These are phyloP conservation scores for Habroteleia sp. DNA, from an alignment of 2,888 invertebrate genomes.

Conservation along the genomic window DNA sequence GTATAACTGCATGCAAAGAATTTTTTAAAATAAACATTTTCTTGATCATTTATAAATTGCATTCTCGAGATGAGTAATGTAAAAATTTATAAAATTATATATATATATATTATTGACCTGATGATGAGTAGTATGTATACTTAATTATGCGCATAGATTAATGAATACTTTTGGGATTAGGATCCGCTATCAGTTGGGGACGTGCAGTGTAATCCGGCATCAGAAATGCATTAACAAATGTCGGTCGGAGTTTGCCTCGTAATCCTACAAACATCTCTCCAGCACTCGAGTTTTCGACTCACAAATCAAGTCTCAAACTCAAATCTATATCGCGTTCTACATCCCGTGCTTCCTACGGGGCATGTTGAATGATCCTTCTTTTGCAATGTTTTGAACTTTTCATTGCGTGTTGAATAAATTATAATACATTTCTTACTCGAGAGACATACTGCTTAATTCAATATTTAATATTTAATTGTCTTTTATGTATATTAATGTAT, in stretches of 20 bases:
- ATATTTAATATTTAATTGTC: too few species aligned
- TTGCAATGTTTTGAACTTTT: constrained; percentile 14
- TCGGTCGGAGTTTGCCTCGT: constrained; percentile 66
- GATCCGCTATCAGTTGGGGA: constrained; percentile 68
- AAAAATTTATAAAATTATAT: neutral
- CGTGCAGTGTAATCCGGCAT: constrained; percentile 74
- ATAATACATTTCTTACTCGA: neutral
- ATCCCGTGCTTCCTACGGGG: constrained; percentile 34
- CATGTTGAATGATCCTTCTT: constrained; percentile 43
- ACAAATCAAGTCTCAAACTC: constrained; percentile 70
- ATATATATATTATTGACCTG: constrained; percentile 23
- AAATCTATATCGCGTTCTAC: constrained; percentile 55
- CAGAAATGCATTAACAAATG: constrained; percentile 77
- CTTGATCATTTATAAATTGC: too few species aligned
- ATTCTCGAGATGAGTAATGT: too few species aligned
- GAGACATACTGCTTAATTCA: too few species aligned
- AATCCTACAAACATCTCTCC: constrained; percentile 66
- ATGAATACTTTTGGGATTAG: constrained; percentile 66
- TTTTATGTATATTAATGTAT: too few species aligned
- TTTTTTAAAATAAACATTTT: too few species aligned
- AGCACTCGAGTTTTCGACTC: constrained; percentile 66
- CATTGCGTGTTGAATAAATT: neutral
- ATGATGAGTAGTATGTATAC: constrained; percentile 44
- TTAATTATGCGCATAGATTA: constrained; percentile 74
- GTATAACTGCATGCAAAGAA: too few species aligned